These are phyloP conservation scores for Apogon hyalosoma DNA, from an alignment of 2,797 vertebrate species.

Conservation along the genomic window DNA sequence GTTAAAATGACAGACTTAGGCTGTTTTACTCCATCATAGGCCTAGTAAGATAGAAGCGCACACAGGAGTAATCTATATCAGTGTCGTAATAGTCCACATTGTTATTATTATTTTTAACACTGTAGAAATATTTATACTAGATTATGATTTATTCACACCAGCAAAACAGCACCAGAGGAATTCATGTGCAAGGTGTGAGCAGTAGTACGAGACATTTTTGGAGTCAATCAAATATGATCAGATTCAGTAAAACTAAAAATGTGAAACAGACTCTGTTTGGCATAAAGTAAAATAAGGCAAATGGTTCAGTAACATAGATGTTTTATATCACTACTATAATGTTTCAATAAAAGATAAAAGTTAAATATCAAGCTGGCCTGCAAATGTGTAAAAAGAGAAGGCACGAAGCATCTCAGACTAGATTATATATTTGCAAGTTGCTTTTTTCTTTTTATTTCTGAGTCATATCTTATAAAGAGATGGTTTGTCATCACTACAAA, in stretches of 20 bases:
- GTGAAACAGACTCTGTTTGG: not conserved
- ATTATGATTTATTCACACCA: conserved; percentile 8
- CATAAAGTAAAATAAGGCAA: not conserved
- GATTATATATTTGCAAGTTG: conserved; percentile 6
- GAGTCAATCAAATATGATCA: not conserved
- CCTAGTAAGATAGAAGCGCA: not conserved
- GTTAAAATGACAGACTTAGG: not conserved
- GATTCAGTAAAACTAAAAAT: not conserved
- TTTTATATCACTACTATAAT: not conserved
- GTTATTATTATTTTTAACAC: too few relatives aligned
- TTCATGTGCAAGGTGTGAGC: not conserved
- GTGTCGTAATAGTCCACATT: not conserved
- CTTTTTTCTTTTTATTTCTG: conserved; percentile 12
- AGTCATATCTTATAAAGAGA: conserved; percentile 25
- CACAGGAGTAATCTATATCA: not conserved
- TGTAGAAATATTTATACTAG: not conserved
- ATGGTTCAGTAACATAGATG: not conserved
- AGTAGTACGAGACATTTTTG: not conserved
- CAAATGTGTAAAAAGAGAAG: conserved; percentile 11
- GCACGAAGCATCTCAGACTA: not conserved
- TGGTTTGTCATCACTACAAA: conserved; percentile 28
- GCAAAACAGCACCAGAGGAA: not conserved
- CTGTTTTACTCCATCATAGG: not conserved
- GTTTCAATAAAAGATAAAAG: not conserved
- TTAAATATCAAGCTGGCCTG: not conserved